Percentiles rank a stretch among this genome's conserved stretches.
These are phyloP conservation scores for Helleia helle DNA, from an alignment of 2,888 invertebrate species.

Conservation along the genomic window DNA sequence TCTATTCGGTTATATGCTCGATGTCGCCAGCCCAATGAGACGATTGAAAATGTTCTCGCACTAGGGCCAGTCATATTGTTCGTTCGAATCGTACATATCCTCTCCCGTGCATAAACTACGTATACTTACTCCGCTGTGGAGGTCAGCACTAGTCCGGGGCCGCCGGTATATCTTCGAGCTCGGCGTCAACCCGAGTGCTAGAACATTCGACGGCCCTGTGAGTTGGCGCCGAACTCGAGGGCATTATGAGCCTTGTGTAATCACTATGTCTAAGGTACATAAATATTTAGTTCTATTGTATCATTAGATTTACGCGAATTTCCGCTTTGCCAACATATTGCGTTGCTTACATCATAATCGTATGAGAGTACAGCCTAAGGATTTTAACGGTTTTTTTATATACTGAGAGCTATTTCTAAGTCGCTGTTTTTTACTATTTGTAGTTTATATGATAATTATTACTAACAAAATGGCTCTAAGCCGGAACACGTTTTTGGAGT, in stretches of 20 bases:
- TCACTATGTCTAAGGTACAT: slow-evolving; percentile 70
- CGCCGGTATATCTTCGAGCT: slow-evolving; percentile 11
- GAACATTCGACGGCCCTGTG: slow-evolving; percentile 23
- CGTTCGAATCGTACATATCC: slow-evolving; percentile 67
- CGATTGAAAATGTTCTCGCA: too few relatives aligned
- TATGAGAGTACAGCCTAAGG: slow-evolving; percentile 73
- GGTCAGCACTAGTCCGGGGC: slow-evolving; percentile 40
- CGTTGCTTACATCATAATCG: slow-evolving; percentile 72
- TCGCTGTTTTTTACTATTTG: slow-evolving; percentile 63
- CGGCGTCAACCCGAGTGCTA: background rate
- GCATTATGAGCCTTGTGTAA: slow-evolving; percentile 67
- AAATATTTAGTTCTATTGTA: slow-evolving; percentile 70
- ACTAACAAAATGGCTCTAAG: slow-evolving; percentile 56
- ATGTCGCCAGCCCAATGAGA: too few relatives aligned
- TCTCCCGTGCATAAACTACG: slow-evolving; percentile 42
- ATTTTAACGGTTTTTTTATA: slow-evolving; percentile 70
- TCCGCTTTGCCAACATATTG: slow-evolving; percentile 72
- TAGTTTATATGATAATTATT: slow-evolving; percentile 31
- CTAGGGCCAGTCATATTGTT: slow-evolving; percentile 44
- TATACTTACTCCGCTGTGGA: slow-evolving; percentile 26
- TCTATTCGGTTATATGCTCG: too few relatives aligned
- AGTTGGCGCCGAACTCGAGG: slow-evolving; percentile 30
- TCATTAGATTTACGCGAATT: slow-evolving; percentile 70
- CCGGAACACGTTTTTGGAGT: slow-evolving; percentile 66
- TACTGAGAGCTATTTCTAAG: slow-evolving; percentile 74